These are phyloP conservation scores for Emydocephalus ijimae DNA, from an alignment of 2,113 vertebrate species.

Conservation along the genomic window DNA sequence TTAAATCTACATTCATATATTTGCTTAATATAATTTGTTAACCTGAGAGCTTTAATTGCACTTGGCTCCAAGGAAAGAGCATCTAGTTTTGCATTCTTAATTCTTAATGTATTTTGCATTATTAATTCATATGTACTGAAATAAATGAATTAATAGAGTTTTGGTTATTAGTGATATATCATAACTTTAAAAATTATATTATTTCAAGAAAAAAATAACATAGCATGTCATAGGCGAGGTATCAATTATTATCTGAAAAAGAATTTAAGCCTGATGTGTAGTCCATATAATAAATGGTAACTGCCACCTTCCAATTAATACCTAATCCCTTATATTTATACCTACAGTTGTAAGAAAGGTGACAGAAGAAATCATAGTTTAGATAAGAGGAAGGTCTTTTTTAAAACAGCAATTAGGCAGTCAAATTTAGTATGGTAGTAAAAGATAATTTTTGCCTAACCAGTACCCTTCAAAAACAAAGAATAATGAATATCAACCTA, in stretches of 20 bases:
- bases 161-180: neutral
- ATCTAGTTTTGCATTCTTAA: neutral
- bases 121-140: neutral
- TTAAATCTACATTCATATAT: neutral
- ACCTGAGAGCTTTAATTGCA: neutral
- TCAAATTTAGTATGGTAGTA: conserved; percentile 1
- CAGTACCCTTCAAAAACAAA: conserved; percentile 12
- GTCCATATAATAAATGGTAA: neutral
- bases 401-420: neutral
- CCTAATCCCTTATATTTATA: neutral
- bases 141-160: neutral
- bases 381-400: neutral
- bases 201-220: neutral
- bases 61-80: neutral
- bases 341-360: neutral
- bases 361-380: neutral
- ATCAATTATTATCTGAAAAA: neutral
- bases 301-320: neutral
- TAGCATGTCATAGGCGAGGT: neutral
- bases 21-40: neutral
- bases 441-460: conserved; percentile 19
- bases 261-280: neutral
- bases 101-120: no score
- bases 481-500: neutral
- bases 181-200: neutral